Percentiles rank a stretch among this genome's conserved stretches.
Evolutionary conservation across 30 jellyfish, hydroid and myxozoan species (phyloP).

Genomic region (Pelagia noctiluca): DNA sequence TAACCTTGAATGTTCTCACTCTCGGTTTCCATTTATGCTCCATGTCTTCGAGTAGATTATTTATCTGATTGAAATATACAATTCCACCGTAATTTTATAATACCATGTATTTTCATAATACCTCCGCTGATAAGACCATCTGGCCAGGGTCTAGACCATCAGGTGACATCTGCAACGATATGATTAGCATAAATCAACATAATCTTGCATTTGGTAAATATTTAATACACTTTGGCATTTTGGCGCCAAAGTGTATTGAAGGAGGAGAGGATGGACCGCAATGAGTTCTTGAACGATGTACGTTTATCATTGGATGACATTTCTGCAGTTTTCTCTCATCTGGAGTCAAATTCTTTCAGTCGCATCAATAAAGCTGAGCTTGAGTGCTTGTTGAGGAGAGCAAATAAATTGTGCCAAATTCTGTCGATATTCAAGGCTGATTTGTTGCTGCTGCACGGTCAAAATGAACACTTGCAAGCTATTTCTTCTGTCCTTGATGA

Average conservation of each 20-base stretch:
- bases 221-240: no score
- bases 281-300: neutral
- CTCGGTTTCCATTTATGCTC: no score
- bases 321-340: neutral
- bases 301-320: neutral
- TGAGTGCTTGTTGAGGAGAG: neutral
- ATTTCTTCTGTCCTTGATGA: conserved; percentile 13
- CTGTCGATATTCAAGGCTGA: conserved; percentile 18
- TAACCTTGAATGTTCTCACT: no score
- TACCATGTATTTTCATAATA: no score
- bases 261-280: neutral
- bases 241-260: neutral
- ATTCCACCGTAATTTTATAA: no score
- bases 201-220: neutral
- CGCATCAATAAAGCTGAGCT: neutral
- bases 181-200: neutral
- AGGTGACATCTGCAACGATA: no score
- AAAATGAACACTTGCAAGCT: conserved; percentile 8
- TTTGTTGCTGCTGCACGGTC: conserved; percentile 7
- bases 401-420: conserved; percentile 5
- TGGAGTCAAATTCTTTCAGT: neutral
- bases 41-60: no score
- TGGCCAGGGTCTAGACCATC: conserved; percentile 3
- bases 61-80: no score
- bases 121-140: no score